Conservation (phyloP, 2,113 vertebrate species). For the Hyla sarda region DNA sequence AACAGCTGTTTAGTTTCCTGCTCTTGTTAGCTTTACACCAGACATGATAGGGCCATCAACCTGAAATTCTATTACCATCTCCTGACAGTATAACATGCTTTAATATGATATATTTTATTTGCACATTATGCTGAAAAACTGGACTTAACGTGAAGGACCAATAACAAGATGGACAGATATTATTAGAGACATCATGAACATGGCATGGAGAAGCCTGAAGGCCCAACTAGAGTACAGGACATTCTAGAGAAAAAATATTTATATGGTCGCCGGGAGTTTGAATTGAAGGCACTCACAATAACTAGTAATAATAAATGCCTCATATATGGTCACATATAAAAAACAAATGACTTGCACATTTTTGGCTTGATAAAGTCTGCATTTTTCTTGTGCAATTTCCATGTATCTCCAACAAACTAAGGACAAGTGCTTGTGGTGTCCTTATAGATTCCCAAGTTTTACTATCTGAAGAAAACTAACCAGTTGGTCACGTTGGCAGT, state of each 20-base stretch:
- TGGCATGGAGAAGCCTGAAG: neutral
- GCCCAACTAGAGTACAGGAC: neutral
- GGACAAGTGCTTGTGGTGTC: neutral
- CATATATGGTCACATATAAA: neutral
- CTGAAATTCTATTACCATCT: neutral
- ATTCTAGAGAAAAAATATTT: neutral
- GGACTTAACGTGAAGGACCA: neutral
- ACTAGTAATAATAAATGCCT: neutral
- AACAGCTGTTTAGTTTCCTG: neutral
- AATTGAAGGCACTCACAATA: neutral
- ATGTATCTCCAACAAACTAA: neutral
- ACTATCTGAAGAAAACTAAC: too few species aligned
- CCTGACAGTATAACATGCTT: constrained; percentile 20
- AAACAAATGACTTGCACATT: neutral
- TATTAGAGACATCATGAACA: constrained; percentile 8
- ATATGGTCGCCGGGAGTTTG: neutral
- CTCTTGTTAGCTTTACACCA: neutral
- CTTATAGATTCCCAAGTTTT: too few species aligned
- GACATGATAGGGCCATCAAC: neutral
- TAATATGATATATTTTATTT: constrained; percentile 17
- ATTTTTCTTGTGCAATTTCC: neutral
- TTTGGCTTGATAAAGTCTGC: neutral
- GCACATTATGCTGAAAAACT: constrained; percentile 3
- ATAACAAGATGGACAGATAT: constrained; percentile 9
- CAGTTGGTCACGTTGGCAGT: neutral